phyloP scores from a whole-genome alignment of 1,140 invertebrate genomes.

The Anastrepha ludens region DNA sequence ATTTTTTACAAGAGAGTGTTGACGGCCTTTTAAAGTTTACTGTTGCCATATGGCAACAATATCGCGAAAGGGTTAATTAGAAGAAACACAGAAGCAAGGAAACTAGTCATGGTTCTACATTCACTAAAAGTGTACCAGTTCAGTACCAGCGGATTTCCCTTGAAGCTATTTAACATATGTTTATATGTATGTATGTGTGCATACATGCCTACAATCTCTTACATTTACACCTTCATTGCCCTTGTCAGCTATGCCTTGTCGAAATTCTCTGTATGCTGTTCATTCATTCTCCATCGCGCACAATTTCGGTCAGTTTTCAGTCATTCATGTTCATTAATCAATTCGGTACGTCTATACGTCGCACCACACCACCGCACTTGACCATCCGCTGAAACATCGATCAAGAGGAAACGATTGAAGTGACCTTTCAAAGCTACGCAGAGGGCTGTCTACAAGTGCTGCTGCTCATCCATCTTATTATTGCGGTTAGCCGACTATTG shows the following conservation, averaged over 20 bases:
- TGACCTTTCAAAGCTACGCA: conserved; percentile 17
- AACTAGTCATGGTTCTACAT: too few relatives aligned
- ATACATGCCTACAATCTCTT: too few relatives aligned
- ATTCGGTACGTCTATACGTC: conserved; percentile 61
- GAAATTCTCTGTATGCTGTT: background rate
- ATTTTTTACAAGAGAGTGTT: too few relatives aligned
- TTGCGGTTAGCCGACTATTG: conserved; percentile 11
- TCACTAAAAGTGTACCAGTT: too few relatives aligned
- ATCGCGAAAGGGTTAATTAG: too few relatives aligned
- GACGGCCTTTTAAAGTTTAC: too few relatives aligned
- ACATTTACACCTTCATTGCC: too few relatives aligned
- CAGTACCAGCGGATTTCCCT: too few relatives aligned
- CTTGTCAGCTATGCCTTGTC: background rate
- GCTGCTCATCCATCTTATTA: background rate
- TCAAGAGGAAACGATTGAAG: conserved; percentile 27
- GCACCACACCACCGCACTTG: conserved; percentile 45
- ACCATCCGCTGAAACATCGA: background rate
- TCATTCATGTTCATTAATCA: conserved; percentile 73
- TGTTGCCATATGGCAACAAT: too few relatives aligned
- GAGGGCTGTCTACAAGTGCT: conserved; percentile 60
- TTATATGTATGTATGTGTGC: too few relatives aligned
- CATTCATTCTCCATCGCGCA: background rate
- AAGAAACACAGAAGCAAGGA: too few relatives aligned
- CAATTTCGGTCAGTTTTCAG: conserved; percentile 63
- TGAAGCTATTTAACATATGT: too few relatives aligned